phyloP scores from a whole-genome alignment of 2,113 vertebrate species.

The Syrmaticus mikado region DNA sequence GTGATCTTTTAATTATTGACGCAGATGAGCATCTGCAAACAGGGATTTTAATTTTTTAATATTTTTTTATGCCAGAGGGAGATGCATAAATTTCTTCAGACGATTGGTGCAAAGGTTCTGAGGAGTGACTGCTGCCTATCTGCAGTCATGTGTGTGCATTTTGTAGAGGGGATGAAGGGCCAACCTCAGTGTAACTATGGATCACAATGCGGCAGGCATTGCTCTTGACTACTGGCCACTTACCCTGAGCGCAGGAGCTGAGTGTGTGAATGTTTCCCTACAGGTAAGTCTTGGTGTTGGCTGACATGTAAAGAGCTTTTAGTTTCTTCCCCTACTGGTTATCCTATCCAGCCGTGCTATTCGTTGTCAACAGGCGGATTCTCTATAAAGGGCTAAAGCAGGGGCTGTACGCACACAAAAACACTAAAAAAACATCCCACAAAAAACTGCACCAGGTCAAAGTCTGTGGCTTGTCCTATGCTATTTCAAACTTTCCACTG shows the following conservation, averaged over 20 bases:
- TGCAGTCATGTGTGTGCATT: background rate
- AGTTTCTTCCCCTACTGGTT: background rate
- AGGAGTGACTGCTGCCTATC: background rate
- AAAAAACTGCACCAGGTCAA: background rate
- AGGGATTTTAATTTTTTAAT: background rate
- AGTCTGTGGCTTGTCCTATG: background rate
- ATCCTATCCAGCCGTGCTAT: background rate
- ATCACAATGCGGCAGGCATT: background rate
- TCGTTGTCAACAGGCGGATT: background rate
- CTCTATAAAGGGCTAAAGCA: background rate
- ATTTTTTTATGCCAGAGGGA: background rate
- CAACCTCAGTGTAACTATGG: background rate
- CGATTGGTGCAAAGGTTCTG: background rate
- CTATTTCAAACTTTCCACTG: background rate
- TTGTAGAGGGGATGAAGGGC: background rate
- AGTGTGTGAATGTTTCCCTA: background rate
- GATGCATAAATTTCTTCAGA: background rate
- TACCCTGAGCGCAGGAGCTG: background rate
- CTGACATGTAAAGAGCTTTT: background rate
- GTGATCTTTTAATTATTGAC: background rate
- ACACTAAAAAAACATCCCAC: too few relatives aligned
- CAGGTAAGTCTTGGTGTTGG: background rate
- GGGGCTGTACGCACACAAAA: background rate
- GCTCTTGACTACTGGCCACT: background rate
- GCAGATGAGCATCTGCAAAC: background rate